A percentile compares a stretch with the other conserved stretches of the same genome.
Evolutionary conservation across 2,888 invertebrate genomes (phyloP).

Genomic region (Rutpela maculata): DNA sequence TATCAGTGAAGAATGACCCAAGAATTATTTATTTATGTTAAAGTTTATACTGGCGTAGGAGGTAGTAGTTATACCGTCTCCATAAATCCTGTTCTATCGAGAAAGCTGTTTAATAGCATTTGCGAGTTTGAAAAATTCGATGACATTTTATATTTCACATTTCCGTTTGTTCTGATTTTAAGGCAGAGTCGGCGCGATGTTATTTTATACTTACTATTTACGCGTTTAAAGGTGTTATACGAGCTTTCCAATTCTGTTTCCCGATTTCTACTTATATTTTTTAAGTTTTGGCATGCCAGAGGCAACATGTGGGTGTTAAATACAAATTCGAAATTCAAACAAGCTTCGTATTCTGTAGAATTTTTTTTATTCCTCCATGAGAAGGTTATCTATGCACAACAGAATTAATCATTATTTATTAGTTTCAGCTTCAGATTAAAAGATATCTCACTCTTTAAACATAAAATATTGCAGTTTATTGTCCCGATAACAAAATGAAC

Average conservation of each 20-base stretch:
- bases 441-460: neutral
- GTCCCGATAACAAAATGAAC: neutral
- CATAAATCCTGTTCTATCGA: conserved; percentile 39
- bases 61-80: conserved; percentile 15
- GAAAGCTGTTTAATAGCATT: conserved; percentile 37
- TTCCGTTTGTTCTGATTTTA: conserved; percentile 31
- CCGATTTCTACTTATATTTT: conserved; percentile 29
- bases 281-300: conserved; percentile 3
- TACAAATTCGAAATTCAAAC: conserved; percentile 15
- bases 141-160: conserved; percentile 17
- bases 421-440: neutral
- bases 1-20: neutral
- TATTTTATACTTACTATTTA: neutral
- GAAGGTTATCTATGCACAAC: neutral
- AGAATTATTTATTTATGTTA: conserved; percentile 18
- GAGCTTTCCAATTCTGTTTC: conserved; percentile 18
- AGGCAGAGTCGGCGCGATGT: neutral
- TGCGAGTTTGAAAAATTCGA: conserved; percentile 18
- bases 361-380: conserved; percentile 25
- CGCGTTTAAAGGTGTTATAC: conserved; percentile 15
- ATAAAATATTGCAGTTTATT: neutral
- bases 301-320: conserved; percentile 28
- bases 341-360: conserved; percentile 1
- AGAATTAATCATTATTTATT: conserved; percentile 17
- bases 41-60: conserved; percentile 17